Evolutionary conservation across 92 coral and sea anemone genomes (phyloP), one percentile per base, ranked within the genome.

Genomic region (Pocillopora grandis): DNA sequence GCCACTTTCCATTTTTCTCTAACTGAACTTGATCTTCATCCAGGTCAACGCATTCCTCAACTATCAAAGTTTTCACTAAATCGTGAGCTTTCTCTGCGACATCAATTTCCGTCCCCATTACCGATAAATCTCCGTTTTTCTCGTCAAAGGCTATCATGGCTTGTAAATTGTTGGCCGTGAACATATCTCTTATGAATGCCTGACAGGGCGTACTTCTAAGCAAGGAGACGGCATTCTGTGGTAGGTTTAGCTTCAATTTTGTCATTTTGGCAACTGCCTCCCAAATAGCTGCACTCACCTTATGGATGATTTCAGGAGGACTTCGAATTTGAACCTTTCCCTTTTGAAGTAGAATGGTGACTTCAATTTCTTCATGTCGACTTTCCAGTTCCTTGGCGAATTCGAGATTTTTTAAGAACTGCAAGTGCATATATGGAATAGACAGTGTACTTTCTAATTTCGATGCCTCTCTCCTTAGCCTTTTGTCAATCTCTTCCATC

Each of bases 11-110:
- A 14, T 84, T 87, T 36, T 64, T 67, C 37, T 85, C 59, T 58
- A 95, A 75, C 64, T 76, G 72, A 0, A 82, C 62, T 71, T 93
- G 94, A 35, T 85, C 91, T 18, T 88, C 88, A 0, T 92, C 92
- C 35, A 95, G 61, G 57, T 16, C 68, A 14, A 79, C 58, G 79
- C 76, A 69, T 60, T 88, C 78, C 82, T 95, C 96, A 68, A 63
- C 56, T 10, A 80, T 76, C 33, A 83, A 42, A 18, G 17, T 27
- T 66, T 87, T 84, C 68, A 92, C 77, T 13, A 87, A 27, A 8
- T 49, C n/a, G 13, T 64, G 59, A 18, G 95, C 95, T 17, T 80
- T 76, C 2, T 79, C 73, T 5, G 86, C 89, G 37, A 76, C 86
- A 9, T 36, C 83, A 35, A 85, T 78, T 66, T 89, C 83, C 58